Evolutionary conservation across 2,888 invertebrate genomes (phyloP), one percentile per base, ranked within the genome.

Genomic region (Diplazon laetatorius): DNA sequence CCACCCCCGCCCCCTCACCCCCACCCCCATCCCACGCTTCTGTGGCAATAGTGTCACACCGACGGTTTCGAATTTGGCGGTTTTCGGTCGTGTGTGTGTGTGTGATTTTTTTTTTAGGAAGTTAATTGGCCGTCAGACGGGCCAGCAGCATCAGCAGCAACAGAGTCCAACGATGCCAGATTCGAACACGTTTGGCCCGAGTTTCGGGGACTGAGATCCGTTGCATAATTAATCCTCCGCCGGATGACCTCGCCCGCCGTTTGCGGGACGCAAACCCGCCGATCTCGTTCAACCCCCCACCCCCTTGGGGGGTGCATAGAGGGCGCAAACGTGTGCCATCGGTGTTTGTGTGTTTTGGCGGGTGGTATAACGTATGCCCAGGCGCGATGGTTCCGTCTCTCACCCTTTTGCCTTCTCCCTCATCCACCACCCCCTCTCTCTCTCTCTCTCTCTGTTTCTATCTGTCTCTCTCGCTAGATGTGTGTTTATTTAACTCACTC

Each of bases 181-280:
- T 68, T 66, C 62, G 46, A n/a, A n/a, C n/a, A 18, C 62, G 55
- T 60, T n/a, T 70, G 37, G 50, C 37, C 50, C 9, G 59, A 59
- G 39, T 25, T 25, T 39, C n/a, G 63, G 22, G 3, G 72, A 62
- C 82, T 79, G 83, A 83, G 82, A 84, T 83, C 82, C 86, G 84
- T 74, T 89, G 88, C 89, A 89, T 89, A 88, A 89, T 89, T 89
- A 88, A 89, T 88, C 83, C 84, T 85, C 80, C 83, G 85, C 80
- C 82, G 85, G 85, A 84, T 87, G 86, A 89, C 87, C 88, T 87
- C 85, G 80, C 85, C 85, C 63, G 76, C 82, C n/a, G n/a, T n/a
- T 82, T 81, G 80, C 77, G 63, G 37, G 81, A 75, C 78, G 55
- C 73, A 79, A 73, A 48, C 77, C 22, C 63, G 39, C 44, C 69